Percentiles rank a stretch among this genome's conserved stretches.
Conservation (phyloP, 2,797 vertebrate genomes). For the Coccyzus lansbergi region DNA sequence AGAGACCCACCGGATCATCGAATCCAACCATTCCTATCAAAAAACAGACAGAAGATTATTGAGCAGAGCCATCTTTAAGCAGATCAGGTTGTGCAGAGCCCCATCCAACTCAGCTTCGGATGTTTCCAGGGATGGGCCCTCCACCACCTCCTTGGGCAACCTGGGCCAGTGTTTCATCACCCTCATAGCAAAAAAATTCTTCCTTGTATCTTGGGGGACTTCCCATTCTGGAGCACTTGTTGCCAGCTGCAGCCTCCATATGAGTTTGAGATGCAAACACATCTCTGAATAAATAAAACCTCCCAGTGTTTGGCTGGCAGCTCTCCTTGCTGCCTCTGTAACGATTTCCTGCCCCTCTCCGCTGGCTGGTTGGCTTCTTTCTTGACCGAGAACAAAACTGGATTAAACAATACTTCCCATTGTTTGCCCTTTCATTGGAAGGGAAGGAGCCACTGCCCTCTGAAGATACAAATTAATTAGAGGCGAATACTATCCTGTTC, state of each 20-base stretch:
- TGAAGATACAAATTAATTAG: conserved; percentile 71
- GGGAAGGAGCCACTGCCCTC: conserved; percentile 65
- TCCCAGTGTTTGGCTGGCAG: not conserved
- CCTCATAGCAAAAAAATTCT: no score
- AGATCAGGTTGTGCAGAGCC: no score
- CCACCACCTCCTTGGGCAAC: no score
- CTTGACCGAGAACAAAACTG: conserved; percentile 38
- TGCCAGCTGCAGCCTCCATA: not conserved
- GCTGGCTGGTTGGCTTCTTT: conserved; percentile 28
- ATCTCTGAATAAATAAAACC: not conserved
- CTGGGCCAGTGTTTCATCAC: no score
- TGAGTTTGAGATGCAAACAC: not conserved
- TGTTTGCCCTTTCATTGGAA: conserved; percentile 54
- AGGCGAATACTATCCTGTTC: conserved; percentile 62
- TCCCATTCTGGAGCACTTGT: not conserved
- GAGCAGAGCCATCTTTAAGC: no score
- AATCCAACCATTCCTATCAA: no score
- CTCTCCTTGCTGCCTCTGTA: conserved; percentile 6
- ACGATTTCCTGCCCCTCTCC: conserved; percentile 49
- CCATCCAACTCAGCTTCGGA: no score
- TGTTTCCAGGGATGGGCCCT: no score
- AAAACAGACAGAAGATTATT: no score
- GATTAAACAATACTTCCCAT: conserved; percentile 52
- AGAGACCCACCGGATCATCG: no score
- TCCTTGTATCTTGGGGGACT: not conserved